phyloP scores from a whole-genome alignment of 2,888 invertebrate genomes.

The Rhimphoctona megacephalus region DNA sequence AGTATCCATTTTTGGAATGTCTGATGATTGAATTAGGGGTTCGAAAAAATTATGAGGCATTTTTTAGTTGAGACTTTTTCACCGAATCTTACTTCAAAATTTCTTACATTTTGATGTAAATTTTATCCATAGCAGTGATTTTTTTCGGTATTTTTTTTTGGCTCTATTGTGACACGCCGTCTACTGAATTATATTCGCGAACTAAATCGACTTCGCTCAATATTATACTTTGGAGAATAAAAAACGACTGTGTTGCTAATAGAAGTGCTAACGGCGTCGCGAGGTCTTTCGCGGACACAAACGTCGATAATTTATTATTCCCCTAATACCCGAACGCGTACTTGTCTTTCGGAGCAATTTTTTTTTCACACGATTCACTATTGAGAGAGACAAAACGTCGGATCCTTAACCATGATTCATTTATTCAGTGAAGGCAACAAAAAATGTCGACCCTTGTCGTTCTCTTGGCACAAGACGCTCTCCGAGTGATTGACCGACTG shows the following conservation, averaged over 20 bases:
- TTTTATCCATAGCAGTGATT: background rate
- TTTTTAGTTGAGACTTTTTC: background rate
- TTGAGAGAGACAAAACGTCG: constrained; percentile 1
- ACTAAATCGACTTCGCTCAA: background rate
- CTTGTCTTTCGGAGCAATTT: background rate
- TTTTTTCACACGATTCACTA: background rate
- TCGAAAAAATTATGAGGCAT: too few species aligned
- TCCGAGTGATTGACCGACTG: background rate
- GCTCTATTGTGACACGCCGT: background rate
- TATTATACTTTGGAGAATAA: background rate
- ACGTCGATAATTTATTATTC: constrained; percentile 28
- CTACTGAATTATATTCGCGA: background rate
- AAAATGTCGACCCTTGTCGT: constrained; percentile 20
- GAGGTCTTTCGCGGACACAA: background rate
- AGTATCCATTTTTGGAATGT: too few species aligned
- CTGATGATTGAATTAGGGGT: too few species aligned
- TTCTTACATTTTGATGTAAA: background rate
- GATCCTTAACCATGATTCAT: constrained; percentile 2
- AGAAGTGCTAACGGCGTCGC: background rate
- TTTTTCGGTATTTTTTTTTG: background rate
- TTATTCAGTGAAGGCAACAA: background rate
- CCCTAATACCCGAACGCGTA: constrained; percentile 4
- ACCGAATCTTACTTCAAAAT: background rate
- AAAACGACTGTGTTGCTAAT: background rate
- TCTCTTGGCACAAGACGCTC: constrained; percentile 6